These are phyloP conservation scores for Anthonomus grandis DNA, from an alignment of 1,140 invertebrate genomes.

Conservation along the genomic window DNA sequence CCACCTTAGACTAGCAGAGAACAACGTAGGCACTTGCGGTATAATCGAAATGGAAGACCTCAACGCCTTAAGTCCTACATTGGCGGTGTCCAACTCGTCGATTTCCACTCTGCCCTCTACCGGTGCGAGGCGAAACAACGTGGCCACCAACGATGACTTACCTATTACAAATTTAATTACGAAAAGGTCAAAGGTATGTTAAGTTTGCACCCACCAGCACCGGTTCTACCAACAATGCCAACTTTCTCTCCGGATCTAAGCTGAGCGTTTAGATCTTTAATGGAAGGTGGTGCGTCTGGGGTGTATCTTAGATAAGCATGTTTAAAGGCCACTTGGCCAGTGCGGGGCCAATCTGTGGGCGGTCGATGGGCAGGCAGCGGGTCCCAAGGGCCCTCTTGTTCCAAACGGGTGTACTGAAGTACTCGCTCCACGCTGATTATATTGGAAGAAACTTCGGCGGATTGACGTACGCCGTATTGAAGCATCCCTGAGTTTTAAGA, in stretches of 20 bases:
- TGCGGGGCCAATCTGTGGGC: slow-evolving; percentile 65
- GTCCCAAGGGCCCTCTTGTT: slow-evolving; percentile 56
- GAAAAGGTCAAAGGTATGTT: neutral
- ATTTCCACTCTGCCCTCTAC: slow-evolving; percentile 57
- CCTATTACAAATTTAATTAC: slow-evolving; percentile 52
- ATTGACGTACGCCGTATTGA: slow-evolving; percentile 78
- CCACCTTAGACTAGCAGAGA: slow-evolving; percentile 26
- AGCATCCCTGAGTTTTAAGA: slow-evolving; percentile 56
- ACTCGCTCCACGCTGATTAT: slow-evolving; percentile 80
- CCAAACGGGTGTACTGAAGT: slow-evolving; percentile 70
- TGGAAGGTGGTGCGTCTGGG: slow-evolving; percentile 53
- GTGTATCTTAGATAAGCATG: slow-evolving; percentile 61
- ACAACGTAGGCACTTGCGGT: slow-evolving; percentile 27
- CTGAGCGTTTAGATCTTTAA: slow-evolving; percentile 64
- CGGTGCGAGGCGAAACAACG: slow-evolving; percentile 62
- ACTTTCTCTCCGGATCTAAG: slow-evolving; percentile 67
- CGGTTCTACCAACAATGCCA: slow-evolving; percentile 64
- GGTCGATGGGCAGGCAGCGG: slow-evolving; percentile 51
- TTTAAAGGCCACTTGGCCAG: slow-evolving; percentile 66
- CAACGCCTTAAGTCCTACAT: slow-evolving; percentile 61
- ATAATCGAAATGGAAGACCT: slow-evolving; percentile 55
- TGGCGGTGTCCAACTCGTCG: slow-evolving; percentile 59
- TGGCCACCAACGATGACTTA: slow-evolving; percentile 72
- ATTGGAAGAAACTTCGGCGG: slow-evolving; percentile 67
- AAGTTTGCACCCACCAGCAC: slow-evolving; percentile 35